These are phyloP conservation scores for Colostygia pectinataria DNA, from an alignment of 2,888 invertebrate genomes.

Conservation along the genomic window DNA sequence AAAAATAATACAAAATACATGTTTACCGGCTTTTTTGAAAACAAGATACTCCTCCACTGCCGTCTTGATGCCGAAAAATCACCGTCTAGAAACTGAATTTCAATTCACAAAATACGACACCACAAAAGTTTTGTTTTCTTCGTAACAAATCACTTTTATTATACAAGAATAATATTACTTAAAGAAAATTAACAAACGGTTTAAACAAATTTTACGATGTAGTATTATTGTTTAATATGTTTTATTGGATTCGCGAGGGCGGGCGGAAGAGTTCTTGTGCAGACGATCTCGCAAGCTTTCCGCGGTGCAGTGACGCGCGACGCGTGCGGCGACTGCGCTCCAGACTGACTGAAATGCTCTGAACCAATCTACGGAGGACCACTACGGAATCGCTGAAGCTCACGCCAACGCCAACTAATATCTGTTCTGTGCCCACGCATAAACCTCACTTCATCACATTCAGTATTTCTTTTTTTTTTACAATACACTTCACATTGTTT, in stretches of 20 bases:
- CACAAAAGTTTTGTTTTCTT: conserved; percentile 37
- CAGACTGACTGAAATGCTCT: conserved; percentile 53
- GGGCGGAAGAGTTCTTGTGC: conserved; percentile 49
- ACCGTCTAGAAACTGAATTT: conserved; percentile 19
- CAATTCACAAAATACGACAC: conserved; percentile 44
- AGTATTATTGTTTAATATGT: background rate
- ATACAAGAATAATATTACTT: background rate
- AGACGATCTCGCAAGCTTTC: conserved; percentile 42
- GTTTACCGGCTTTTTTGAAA: conserved; percentile 75
- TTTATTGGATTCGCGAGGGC: conserved; percentile 37
- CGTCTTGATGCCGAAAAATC: conserved; percentile 46
- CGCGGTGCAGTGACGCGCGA: conserved; percentile 47
- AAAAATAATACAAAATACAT: conserved; percentile 29
- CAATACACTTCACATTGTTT: background rate
- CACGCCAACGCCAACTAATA: conserved; percentile 37
- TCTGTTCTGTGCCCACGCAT: too few relatives aligned
- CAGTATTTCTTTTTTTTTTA: background rate
- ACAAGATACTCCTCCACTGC: conserved; percentile 43
- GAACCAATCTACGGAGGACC: conserved; percentile 41
- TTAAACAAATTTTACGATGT: background rate
- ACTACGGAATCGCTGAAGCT: conserved; percentile 31
- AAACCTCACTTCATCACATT: conserved; percentile 29
- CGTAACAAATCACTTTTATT: background rate
- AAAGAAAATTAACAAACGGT: background rate
- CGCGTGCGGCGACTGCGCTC: conserved; percentile 47